Base-by-base conservation (phyloP, 1,140 invertebrate species). In the Pseudomyrmex sp. region DNA sequence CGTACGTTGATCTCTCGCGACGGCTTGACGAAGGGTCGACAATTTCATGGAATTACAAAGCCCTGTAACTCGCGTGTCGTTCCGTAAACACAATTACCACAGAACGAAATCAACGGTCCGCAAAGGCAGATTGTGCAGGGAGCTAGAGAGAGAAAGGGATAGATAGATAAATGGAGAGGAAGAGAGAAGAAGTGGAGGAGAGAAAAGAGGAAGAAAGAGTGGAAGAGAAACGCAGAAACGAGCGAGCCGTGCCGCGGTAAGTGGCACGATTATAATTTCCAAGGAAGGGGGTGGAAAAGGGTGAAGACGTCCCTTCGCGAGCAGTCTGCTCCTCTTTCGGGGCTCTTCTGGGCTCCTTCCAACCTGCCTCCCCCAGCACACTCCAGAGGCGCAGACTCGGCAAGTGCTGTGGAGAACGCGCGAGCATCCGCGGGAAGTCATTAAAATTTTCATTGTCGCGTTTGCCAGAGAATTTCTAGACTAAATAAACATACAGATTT, bases 261-360 rank as follows among this genome's bases (percentile, higher is more conserved):
- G 90, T 91, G 90, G 88, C 79, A 79, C 89, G 90, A 91, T 91
- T 91, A 91, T 91, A 90, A 90, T 91, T 91, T 90, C 82, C 68
- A 85, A 89, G 87, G 46, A 88, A 88, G 50, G 54, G 44, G 70
- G 59, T 83, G 85, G 72, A 70, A 35, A 74, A 87, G 85, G 76
- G 83, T 75, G 68, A 83, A 83, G 72, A 85, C 83, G 73, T 88
- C 84, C 83, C 87, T 85, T 88, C 87, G 84, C 20, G 66, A 74
- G 69, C 86, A 88, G 76, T 88, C 83, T 88, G 86, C 85, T 83
- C 61, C 66, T 80, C 76, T 52, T 46, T 62, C n/a, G 52, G 69
- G 23, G 63, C 35, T 62, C 52, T 69, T 73, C 77, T 56, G 66
- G 48, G 54, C 48, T 79, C 73, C 46, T 75, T 79, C 76, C 80